These are phyloP conservation scores for Typhlomys cinereus DNA, from an alignment of 2,113 vertebrate species.

Conservation along the genomic window DNA sequence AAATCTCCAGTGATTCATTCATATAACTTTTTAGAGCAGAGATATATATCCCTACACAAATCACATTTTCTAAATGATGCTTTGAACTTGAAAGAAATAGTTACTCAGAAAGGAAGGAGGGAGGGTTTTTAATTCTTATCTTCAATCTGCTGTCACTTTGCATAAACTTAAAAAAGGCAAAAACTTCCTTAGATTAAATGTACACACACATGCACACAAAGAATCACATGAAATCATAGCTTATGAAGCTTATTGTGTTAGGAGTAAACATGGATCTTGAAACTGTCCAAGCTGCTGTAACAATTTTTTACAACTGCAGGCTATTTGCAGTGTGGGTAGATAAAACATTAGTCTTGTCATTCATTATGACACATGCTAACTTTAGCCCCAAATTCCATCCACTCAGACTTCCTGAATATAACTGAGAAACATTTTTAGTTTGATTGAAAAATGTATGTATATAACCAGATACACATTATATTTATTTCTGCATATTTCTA, in stretches of 20 bases:
- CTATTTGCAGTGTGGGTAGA: background rate
- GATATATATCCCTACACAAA: background rate
- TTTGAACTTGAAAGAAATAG: background rate
- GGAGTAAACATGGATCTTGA: background rate
- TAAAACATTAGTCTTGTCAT: background rate
- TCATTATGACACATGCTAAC: background rate
- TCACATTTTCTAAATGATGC: constrained; percentile 16
- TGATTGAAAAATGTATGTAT: background rate
- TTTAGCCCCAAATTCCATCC: background rate
- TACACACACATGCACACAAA: no score
- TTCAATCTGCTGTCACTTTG: background rate
- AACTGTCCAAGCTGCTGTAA: background rate
- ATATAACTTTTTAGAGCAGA: background rate
- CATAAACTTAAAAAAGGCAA: background rate
- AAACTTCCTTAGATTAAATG: background rate
- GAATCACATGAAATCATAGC: background rate
- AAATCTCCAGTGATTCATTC: background rate
- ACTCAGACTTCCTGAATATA: background rate
- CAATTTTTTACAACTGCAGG: background rate
- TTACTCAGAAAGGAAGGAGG: background rate
- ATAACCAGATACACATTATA: background rate
- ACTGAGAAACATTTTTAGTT: background rate
- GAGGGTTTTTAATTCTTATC: background rate
- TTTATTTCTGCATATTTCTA: background rate
- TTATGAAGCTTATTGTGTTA: background rate